These are phyloP conservation scores for Sebastes schlegelii DNA, from an alignment of 2,113 vertebrate genomes.

Conservation along the genomic window DNA sequence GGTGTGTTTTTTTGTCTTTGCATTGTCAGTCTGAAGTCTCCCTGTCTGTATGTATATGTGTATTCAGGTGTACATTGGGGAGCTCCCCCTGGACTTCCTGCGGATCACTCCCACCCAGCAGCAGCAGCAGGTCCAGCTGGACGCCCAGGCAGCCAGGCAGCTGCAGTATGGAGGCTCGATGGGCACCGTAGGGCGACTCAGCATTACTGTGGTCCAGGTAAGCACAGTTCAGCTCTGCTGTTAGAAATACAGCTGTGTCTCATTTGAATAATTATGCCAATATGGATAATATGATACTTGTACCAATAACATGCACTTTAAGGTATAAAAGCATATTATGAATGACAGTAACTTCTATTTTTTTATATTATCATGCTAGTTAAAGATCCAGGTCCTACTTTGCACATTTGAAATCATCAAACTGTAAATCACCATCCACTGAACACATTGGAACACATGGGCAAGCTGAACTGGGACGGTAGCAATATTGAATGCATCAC, in stretches of 20 bases:
- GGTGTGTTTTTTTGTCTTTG: neutral
- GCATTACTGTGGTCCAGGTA: slow-evolving; percentile 99
- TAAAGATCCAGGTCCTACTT: too few relatives aligned
- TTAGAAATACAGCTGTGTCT: neutral
- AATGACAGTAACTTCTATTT: too few relatives aligned
- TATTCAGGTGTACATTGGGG: slow-evolving; percentile 92
- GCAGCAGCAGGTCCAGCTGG: slow-evolving; percentile 95
- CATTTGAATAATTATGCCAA: neutral
- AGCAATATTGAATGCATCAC: neutral
- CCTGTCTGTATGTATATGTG: neutral
- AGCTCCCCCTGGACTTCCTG: slow-evolving; percentile 96
- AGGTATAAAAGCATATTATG: too few relatives aligned
- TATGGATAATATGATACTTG: neutral
- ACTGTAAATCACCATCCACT: too few relatives aligned
- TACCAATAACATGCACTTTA: too few relatives aligned
- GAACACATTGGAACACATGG: too few relatives aligned
- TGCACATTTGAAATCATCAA: too few relatives aligned
- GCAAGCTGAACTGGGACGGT: neutral
- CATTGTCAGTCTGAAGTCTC: neutral
- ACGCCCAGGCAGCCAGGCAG: slow-evolving; percentile 94
- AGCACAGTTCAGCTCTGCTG: neutral
- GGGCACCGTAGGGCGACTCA: slow-evolving; percentile 91
- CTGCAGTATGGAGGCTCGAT: slow-evolving; percentile 91
- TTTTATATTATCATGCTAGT: too few relatives aligned
- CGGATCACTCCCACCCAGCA: slow-evolving; percentile 94